phyloP scores from a whole-genome alignment of 2,113 vertebrate genomes.

The Tenebrosternarchus preto region DNA sequence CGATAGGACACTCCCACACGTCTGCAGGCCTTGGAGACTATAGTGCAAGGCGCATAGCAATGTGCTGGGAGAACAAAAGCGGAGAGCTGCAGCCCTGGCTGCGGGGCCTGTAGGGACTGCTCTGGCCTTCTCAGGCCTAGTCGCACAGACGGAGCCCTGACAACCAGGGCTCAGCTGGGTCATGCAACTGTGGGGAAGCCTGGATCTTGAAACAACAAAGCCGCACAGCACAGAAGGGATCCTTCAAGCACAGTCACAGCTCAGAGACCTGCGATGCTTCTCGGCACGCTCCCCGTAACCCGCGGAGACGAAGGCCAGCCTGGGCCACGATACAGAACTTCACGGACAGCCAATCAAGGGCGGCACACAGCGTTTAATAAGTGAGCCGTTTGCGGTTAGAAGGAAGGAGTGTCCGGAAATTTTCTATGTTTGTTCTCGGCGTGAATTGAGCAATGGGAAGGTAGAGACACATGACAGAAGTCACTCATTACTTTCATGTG shows the following conservation, averaged over 20 bases:
- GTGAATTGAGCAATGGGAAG: too few relatives aligned
- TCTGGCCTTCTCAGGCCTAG: neutral
- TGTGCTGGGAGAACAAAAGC: slow-evolving; percentile 29
- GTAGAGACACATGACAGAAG: too few relatives aligned
- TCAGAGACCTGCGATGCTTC: neutral
- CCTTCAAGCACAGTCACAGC: neutral
- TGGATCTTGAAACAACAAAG: slow-evolving; percentile 13
- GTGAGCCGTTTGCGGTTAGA: too few relatives aligned
- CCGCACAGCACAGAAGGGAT: neutral
- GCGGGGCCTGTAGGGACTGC: neutral
- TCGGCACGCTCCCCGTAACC: neutral
- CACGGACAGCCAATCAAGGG: neutral
- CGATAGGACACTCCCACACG: slow-evolving; percentile 18
- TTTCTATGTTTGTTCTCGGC: too few relatives aligned
- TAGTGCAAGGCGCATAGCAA: slow-evolving; percentile 20
- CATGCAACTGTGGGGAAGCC: slow-evolving; percentile 18
- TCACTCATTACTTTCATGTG: too few relatives aligned
- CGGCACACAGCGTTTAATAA: too few relatives aligned
- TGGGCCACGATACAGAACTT: neutral
- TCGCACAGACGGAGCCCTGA: slow-evolving; percentile 37
- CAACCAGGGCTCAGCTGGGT: slow-evolving; percentile 39
- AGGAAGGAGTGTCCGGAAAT: too few relatives aligned
- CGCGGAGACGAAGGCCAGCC: neutral
- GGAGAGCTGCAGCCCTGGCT: neutral
- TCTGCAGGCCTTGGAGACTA: neutral